phyloP scores from a whole-genome alignment of 2,888 invertebrate species.

The Hirtodrosophila trivittata region DNA sequence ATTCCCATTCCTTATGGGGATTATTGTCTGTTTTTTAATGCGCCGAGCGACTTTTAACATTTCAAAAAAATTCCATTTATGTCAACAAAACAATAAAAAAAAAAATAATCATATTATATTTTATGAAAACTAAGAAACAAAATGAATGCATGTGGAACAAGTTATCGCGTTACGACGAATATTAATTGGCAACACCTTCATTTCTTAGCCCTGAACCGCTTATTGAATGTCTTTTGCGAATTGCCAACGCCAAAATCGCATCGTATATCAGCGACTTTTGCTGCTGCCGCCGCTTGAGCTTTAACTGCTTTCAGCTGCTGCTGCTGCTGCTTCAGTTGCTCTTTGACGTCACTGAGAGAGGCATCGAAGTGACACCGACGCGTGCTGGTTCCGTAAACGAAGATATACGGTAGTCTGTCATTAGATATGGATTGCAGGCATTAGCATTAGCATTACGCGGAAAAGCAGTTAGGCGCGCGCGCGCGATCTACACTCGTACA shows the following conservation, averaged over 20 bases:
- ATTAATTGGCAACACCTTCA: slow-evolving; percentile 77
- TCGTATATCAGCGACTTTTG: slow-evolving; percentile 40
- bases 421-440: slow-evolving; percentile 46
- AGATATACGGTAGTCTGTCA: slow-evolving; percentile 36
- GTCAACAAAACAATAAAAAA: slow-evolving; percentile 31
- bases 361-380: slow-evolving; percentile 27
- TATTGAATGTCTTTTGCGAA: slow-evolving; percentile 67
- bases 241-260: slow-evolving; percentile 34
- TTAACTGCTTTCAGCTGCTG: no score
- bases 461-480: slow-evolving; percentile 16
- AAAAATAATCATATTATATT: neutral
- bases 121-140: slow-evolving; percentile 18
- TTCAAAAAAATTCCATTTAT: slow-evolving; percentile 14
- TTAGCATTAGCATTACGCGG: slow-evolving; percentile 9
- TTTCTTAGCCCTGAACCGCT: slow-evolving; percentile 73
- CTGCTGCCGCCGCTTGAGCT: neutral
- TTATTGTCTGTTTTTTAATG: neutral
- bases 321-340: neutral
- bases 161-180: slow-evolving; percentile 69
- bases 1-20: no score
- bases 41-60: slow-evolving; percentile 29
- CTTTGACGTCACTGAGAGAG: slow-evolving; percentile 10
- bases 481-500: no score
- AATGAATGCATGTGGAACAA: slow-evolving; percentile 62
- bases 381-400: slow-evolving; percentile 50